Evolutionary conservation across 2,888 invertebrate species (phyloP), one percentile per base, ranked within the genome.

Genomic region (Podabrus alpinus): DNA sequence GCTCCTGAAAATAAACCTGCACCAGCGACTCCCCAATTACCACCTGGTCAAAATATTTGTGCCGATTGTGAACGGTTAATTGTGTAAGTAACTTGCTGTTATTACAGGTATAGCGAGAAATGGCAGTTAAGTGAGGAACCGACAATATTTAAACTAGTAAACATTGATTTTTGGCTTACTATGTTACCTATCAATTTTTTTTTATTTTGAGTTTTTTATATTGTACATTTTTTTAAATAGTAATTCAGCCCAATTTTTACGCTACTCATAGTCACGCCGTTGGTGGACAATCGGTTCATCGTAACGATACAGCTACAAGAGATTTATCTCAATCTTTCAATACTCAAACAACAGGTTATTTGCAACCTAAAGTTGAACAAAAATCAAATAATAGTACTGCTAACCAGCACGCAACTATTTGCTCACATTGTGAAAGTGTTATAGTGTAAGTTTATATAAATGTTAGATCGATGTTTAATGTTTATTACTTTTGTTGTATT

Each of bases 31-130:
- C 92, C 91, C 83, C 94, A 93, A 85, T 90, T 95, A 83, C 94
- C 94, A 82, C 92, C 95, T 82, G 94, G 95, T 85, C 96, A 96
- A 89, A 97, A 96, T 90, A 94, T 97, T 88, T 99, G 99, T 91
- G 95, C 95, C 82, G 97, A 97, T 86, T 99, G 99, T 91, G 97
- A 97, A 88, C 93, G 97, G 86, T 93, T 97, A 86, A 97, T 98
- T 89, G 95, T 97, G 98, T 98, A 94, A 96, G 97, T 94, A 86
- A 67, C 15, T 70, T 74, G 66, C 45, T 72, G 62, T 15, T 45
- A n/a, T 19, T 71, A 73, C 59, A 62, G 70, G 71, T 13, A 13
- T 21, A 64, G 21, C 62, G 21, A 64, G 62, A 64, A 64, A 64
- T 64, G 62, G 62, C 62, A 64, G 62, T 29, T 68, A 24, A 62